Base-by-base conservation (phyloP, 2,888 invertebrate species). In the Limnephilus lunatus region DNA sequence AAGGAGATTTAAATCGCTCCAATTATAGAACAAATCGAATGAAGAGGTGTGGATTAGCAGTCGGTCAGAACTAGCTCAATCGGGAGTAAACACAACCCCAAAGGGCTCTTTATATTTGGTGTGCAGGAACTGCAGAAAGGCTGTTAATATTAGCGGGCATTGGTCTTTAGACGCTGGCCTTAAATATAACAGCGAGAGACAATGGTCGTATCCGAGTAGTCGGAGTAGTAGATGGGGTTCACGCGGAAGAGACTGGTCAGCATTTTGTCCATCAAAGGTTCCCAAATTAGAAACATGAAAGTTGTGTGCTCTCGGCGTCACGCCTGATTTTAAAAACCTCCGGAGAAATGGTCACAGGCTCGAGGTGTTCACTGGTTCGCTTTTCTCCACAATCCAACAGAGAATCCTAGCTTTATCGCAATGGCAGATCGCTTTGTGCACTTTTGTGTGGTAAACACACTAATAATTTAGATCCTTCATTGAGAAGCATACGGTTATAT, bases 151-250 rank as follows among this genome's bases (percentile, higher is more conserved):
- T 96, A 89, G 80, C 32, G 92, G 91, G 89, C 92, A 91, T 89
- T 53, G 35, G 90, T 91, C 91, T 80, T 85, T 91, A 15, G 91
- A 92, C 90, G 90, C 89, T 32, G 85, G 91, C 94, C 94, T 94
- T 83, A 95, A 95, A 93, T 95, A 94, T 95, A 95, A 92, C 93
- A 93, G 93, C 92, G 90, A 90, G 83, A 83, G 90, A 87, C 88
- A n/a, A 85, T 85, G 94, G 95, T 96, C 96, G 97, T 97, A 97
- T 97, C 97, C 94, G 97, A 97, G 94, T 97, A 97, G 95, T 97
- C 97, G 91, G 97, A 97, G 95, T 97, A 97, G 95, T 97, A 97
- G 94, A 97, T 97, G 92, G 97, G 97, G 95, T 97, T 97, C 94
- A 97, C 96, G 94, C 97, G 96, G 95, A 95, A 97, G 95, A 95